phyloP scores from a whole-genome alignment of 2,888 invertebrate genomes.

The Papilio demoleus region DNA sequence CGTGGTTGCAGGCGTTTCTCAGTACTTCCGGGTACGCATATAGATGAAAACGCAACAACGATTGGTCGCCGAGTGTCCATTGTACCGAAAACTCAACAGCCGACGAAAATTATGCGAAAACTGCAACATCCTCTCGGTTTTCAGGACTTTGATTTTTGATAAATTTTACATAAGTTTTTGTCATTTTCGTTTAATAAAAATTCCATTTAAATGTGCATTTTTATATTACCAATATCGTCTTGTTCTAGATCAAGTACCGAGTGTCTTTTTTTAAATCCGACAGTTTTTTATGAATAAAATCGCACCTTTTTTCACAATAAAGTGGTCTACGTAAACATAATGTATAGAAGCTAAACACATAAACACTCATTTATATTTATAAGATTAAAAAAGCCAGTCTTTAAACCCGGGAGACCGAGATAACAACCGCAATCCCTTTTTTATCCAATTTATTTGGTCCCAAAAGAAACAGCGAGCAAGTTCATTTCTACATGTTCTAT shows the following conservation, averaged over 20 bases:
- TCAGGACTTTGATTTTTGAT: constrained; percentile 68
- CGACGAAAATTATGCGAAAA: constrained; percentile 55
- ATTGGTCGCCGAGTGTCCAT: constrained; percentile 64
- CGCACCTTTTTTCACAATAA: neutral
- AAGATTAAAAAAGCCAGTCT: constrained; percentile 10
- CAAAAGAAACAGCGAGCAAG: constrained; percentile 4
- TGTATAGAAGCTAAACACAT: neutral
- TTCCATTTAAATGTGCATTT: too few species aligned
- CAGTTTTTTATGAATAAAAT: too few species aligned
- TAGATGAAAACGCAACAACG: constrained; percentile 53
- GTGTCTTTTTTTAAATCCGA: too few species aligned
- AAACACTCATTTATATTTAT: constrained; percentile 7
- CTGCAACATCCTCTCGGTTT: constrained; percentile 61
- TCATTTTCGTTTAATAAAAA: too few species aligned
- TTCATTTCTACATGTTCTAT: constrained; percentile 1
- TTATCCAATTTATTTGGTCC: constrained; percentile 16
- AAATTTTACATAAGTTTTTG: too few species aligned
- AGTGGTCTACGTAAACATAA: neutral
- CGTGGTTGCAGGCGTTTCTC: constrained; percentile 67
- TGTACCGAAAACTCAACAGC: constrained; percentile 59
- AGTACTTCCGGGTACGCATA: constrained; percentile 67
- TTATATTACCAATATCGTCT: too few species aligned
- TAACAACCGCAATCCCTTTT: constrained; percentile 18
- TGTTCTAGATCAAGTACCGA: too few species aligned
- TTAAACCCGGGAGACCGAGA: constrained; percentile 15